Percentiles rank a stretch among this genome's conserved stretches.
phyloP scores from a whole-genome alignment of 2,113 vertebrate genomes.

The Anas platyrhynchos region DNA sequence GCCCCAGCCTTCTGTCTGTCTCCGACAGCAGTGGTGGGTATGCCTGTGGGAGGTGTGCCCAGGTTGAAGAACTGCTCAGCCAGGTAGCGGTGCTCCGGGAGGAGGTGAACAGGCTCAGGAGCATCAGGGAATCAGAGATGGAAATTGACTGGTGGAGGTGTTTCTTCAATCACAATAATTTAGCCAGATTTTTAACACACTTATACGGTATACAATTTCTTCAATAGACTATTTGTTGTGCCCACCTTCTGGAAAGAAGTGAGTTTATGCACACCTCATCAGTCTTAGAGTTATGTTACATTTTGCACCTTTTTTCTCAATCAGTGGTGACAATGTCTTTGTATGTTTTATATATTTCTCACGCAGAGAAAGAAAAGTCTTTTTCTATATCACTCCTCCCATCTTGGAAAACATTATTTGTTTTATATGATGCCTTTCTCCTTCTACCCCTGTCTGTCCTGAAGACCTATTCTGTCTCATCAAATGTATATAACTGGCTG shows the following conservation, averaged over 20 bases:
- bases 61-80: too few species aligned
- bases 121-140: too few species aligned
- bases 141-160: too few species aligned
- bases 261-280: not conserved
- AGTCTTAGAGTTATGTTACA: fast-evolving
- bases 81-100: too few species aligned
- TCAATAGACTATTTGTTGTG: not conserved
- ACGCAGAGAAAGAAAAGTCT: not conserved
- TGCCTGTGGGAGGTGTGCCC: too few species aligned
- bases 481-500: not conserved
- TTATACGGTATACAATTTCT: not conserved
- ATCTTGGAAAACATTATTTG: not conserved
- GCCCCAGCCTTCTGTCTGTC: too few species aligned
- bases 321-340: not conserved
- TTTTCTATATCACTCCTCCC: fast-evolving
- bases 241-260: not conserved
- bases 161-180: not conserved
- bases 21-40: too few species aligned
- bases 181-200: not conserved
- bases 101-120: too few species aligned
- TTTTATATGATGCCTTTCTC: not conserved
- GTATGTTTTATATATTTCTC: not conserved
- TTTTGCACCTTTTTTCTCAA: not conserved
- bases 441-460: fast-evolving
- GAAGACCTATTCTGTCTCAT: not conserved